Evolutionary conservation across 23 tunicate genomes (phyloP), one percentile per base, ranked within the genome.

Genomic region (Halocynthia roretzi): DNA sequence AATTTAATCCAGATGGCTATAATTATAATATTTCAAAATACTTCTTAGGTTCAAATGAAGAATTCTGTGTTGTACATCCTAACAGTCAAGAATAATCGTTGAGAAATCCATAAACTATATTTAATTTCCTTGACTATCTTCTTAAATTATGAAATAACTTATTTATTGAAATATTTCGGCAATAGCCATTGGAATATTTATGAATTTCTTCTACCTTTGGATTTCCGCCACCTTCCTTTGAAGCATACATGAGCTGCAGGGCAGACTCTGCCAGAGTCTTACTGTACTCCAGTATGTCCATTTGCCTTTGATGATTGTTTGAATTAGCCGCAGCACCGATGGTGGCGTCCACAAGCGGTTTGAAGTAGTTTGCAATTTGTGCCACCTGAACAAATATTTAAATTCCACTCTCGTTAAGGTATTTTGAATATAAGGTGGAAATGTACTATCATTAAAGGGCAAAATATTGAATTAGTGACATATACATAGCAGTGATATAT

Each of bases 161-260:
- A 31, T 31, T 31, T 31, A 31, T 31, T 31, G 44, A 31, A 0
- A 31, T 31, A 31, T 31, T 31, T 31, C 2, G 44, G 44, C 44
- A 31, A 31, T 31, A 31, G 44, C 44, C 44, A 31, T 31, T 0
- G 44, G 44, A 31, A 31, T 31, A 31, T 31, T 65, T 44, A 17
- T 62, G 74, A 76, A 63, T 72, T 1, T 71, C 9, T 21, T 56
- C 23, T 71, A 96, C 91, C 83, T 96, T 96, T 9, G 99, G 99
- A 71, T 96, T 96, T 74, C 99, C 99, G 0, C 99, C 99, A 10
- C 93, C 87, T 71, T 96, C 99, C 56, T 96, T 96, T 20, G 99
- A 88, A 15, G 96, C 88, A 55, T 84, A 89, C 85, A 88, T 84
- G 50, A 96, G 81, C 60, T 96, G 99, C 56, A 96, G 76, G 5